These are phyloP conservation scores for Microdon myrmicae DNA, from an alignment of 2,888 invertebrate genomes.

Conservation along the genomic window DNA sequence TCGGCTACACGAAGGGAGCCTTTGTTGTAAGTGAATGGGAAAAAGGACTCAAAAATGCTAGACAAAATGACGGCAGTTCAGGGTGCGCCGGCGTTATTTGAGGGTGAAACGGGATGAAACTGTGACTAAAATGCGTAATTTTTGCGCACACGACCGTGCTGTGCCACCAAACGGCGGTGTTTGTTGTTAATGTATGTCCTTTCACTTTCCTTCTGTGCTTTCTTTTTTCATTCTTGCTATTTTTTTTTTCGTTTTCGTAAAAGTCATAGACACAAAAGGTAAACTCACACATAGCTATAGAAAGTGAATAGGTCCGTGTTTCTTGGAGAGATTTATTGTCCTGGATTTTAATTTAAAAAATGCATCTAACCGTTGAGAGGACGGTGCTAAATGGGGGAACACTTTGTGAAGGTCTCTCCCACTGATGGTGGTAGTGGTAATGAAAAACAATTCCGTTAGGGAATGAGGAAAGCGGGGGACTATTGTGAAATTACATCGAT, in stretches of 20 bases:
- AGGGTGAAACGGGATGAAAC: conserved; percentile 26
- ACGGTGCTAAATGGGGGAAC: conserved; percentile 8
- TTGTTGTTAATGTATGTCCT: too few relatives aligned
- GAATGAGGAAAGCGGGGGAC: neutral
- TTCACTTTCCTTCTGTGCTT: too few relatives aligned
- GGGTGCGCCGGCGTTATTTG: neutral
- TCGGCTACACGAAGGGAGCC: conserved; percentile 12
- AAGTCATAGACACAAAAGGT: conserved; percentile 26
- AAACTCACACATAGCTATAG: conserved; percentile 9
- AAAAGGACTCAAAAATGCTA: conserved; percentile 33
- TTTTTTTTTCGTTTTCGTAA: conserved; percentile 18
- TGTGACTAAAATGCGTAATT: conserved; percentile 51
- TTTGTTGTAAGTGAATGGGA: conserved; percentile 2
- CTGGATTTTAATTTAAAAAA: conserved; percentile 52
- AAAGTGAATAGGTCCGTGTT: conserved; percentile 37
- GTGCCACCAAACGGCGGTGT: neutral
- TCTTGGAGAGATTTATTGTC: conserved; percentile 43
- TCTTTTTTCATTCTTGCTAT: conserved; percentile 5
- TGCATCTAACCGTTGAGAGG: conserved; percentile 36
- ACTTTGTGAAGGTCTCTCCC: conserved; percentile 22
- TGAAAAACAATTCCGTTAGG: conserved; percentile 17
- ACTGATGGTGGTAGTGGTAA: conserved; percentile 38
- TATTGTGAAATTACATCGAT: conserved; percentile 41
- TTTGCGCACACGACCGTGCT: conserved; percentile 5
- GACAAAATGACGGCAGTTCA: conserved; percentile 38